phyloP scores from a whole-genome alignment of 2,797 vertebrate genomes.

The Lophius americanus region DNA sequence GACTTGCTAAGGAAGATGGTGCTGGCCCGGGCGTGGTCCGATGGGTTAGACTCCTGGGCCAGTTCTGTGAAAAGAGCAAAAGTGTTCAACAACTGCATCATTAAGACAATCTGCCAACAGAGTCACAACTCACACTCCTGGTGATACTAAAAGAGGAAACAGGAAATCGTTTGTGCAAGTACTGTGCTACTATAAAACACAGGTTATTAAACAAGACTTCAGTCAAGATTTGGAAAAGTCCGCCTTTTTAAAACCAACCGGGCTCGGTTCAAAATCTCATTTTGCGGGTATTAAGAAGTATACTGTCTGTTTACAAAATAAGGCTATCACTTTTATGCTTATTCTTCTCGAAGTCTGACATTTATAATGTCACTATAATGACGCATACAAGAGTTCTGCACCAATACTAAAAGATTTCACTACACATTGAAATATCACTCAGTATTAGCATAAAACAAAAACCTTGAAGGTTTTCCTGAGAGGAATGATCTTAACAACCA shows the following conservation, averaged over 20 bases:
- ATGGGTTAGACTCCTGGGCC: slow-evolving; percentile 94
- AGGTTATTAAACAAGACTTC: too few species aligned
- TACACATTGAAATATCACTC: not conserved
- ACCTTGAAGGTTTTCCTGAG: not conserved
- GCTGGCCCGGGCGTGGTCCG: slow-evolving; percentile 93
- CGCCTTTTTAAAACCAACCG: too few species aligned
- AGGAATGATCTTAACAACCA: not conserved
- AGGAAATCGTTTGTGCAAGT: slow-evolving; percentile 9
- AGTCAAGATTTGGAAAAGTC: not conserved
- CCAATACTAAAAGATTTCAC: not conserved
- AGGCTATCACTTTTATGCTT: too few species aligned
- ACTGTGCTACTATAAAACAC: too few species aligned
- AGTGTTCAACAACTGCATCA: not conserved
- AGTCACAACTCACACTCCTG: slow-evolving; percentile 1
- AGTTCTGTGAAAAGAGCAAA: slow-evolving; percentile 82
- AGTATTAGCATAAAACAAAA: not conserved
- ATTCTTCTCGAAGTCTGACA: not conserved
- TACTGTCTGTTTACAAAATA: not conserved
- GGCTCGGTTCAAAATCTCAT: too few species aligned
- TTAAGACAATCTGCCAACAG: slow-evolving; percentile 3
- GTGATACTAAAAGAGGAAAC: slow-evolving; percentile 1
- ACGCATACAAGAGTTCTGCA: not conserved
- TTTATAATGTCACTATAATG: not conserved
- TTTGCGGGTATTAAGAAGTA: too few species aligned
- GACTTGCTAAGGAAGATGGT: slow-evolving; percentile 99